Conservation (phyloP, 2,888 invertebrate genomes). For the Brassicogethes aeneus region DNA sequence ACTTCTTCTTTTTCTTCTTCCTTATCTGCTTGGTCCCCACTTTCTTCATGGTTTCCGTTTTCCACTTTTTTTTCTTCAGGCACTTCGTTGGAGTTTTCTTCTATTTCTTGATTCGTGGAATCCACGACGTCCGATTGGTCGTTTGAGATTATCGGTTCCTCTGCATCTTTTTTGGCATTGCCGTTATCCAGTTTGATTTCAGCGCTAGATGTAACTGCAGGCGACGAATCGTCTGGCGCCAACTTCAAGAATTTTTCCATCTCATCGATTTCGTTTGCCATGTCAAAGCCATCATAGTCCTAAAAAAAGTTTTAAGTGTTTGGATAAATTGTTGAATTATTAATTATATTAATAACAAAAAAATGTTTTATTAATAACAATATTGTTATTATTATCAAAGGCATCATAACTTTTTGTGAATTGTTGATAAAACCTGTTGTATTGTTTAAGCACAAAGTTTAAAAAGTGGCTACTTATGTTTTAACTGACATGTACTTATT, state of each 20-base stretch:
- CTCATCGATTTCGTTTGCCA: conserved; percentile 84
- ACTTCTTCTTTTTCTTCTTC: conserved; percentile 15
- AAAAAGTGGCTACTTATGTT: too few relatives aligned
- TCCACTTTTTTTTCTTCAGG: conserved; percentile 31
- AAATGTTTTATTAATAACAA: too few relatives aligned
- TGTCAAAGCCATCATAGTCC: conserved; percentile 90
- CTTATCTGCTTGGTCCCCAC: conserved; percentile 15
- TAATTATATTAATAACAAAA: too few relatives aligned
- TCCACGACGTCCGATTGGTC: conserved; percentile 9
- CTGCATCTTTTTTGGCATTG: conserved; percentile 23
- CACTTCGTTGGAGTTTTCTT: conserved; percentile 15
- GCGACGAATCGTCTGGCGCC: conserved; percentile 49
- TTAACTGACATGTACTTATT: too few relatives aligned
- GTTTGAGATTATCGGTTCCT: too few relatives aligned
- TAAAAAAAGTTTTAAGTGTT: conserved; percentile 44
- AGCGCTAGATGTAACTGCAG: conserved; percentile 39
- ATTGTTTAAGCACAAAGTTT: too few relatives aligned
- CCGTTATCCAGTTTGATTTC: conserved; percentile 38
- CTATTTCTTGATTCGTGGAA: conserved; percentile 18
- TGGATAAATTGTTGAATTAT: too few relatives aligned
- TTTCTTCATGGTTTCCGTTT: conserved; percentile 17
- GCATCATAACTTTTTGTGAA: too few relatives aligned
- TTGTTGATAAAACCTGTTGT: too few relatives aligned
- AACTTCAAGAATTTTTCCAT: conserved; percentile 81
- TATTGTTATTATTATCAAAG: too few relatives aligned